These are phyloP conservation scores for Todiramphus saurophagus DNA, from an alignment of 2,113 vertebrate species.

Conservation along the genomic window DNA sequence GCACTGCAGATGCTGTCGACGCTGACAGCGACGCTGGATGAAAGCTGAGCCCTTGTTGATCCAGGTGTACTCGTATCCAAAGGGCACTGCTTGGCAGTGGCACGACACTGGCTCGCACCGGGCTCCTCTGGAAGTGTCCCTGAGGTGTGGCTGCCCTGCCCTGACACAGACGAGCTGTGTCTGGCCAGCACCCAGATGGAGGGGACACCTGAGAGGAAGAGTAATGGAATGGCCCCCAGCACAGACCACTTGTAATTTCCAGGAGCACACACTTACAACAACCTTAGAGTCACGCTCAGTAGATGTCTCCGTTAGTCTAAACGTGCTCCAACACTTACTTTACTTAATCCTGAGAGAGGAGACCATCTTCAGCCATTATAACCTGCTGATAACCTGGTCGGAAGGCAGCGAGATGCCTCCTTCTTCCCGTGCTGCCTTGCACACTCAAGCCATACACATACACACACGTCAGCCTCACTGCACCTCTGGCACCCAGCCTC, in stretches of 20 bases:
- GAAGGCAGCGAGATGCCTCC: not conserved
- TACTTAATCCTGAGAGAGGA: not conserved
- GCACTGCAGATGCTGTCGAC: not conserved
- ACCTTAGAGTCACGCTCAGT: not conserved
- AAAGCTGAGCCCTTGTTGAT: not conserved
- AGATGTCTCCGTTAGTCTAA: not conserved
- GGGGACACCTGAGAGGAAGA: not conserved
- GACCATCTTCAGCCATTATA: not conserved
- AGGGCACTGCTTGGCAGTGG: accelerated
- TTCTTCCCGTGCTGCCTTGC: not conserved
- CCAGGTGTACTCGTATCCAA: not conserved
- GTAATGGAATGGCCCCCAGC: not conserved
- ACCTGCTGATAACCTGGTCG: not conserved
- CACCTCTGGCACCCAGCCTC: not conserved
- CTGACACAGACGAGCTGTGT: not conserved
- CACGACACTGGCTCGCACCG: not conserved
- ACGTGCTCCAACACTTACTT: not conserved
- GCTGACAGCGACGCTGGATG: too few species aligned
- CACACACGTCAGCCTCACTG: not conserved
- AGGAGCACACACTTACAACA: not conserved
- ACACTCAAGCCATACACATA: not conserved
- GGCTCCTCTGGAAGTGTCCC: not conserved
- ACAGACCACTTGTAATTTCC: not conserved
- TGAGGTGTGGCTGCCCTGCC: not conserved
- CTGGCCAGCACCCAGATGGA: not conserved